A percentile compares a stretch with the other conserved stretches of the same genome.
Evolutionary conservation across 2,797 vertebrate species (phyloP).

Genomic region (Alouatta caraya): DNA sequence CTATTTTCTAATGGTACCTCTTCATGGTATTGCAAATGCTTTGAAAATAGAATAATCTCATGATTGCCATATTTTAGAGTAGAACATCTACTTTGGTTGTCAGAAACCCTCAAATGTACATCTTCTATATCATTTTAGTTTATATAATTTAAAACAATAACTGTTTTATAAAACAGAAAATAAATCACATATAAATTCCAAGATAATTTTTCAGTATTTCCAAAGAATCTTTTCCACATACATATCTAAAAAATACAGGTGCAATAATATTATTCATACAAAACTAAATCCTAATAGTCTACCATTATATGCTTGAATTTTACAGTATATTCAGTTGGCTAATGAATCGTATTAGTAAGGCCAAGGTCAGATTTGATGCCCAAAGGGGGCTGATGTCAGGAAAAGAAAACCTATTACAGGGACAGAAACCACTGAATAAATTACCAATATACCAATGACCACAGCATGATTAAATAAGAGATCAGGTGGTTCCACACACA

Average conservation of each 20-base stretch:
- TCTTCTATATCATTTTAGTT: background rate
- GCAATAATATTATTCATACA: background rate
- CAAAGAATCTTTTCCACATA: slow-evolving; percentile 9
- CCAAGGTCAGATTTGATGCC: background rate
- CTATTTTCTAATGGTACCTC: background rate
- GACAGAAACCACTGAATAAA: background rate
- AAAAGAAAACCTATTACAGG: background rate
- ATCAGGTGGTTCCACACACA: background rate
- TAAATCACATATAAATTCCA: background rate
- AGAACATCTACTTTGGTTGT: background rate
- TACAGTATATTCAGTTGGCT: background rate
- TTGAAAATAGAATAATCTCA: background rate
- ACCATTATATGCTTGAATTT: slow-evolving; percentile 3
- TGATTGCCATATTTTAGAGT: slow-evolving; percentile 14
- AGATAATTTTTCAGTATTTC: slow-evolving; percentile 27
- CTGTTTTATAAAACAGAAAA: slow-evolving; percentile 28
- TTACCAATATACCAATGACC: background rate
- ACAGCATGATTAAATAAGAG: background rate
- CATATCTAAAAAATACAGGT: background rate
- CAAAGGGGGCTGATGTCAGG: background rate
- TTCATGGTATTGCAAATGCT: slow-evolving; percentile 7
- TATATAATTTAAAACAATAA: slow-evolving; percentile 17
- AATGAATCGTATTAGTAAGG: background rate
- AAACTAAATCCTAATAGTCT: background rate
- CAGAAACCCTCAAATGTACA: slow-evolving; percentile 11